Evolutionary conservation across 2,888 invertebrate genomes (phyloP), one percentile per base, ranked within the genome.

Genomic region (Biston stratarius): DNA sequence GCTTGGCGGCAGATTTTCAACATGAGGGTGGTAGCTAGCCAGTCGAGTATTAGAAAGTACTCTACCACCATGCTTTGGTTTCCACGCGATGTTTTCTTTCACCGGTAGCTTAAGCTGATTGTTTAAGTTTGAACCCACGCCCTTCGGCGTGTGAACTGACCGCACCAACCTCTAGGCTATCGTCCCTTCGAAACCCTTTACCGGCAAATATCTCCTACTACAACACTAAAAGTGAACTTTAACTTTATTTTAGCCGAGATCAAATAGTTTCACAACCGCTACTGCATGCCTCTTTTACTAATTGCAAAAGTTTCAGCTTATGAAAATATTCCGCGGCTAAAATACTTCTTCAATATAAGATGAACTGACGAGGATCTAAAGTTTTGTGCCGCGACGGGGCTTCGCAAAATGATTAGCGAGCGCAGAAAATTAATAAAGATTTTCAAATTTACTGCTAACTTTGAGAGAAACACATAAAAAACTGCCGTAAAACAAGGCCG

Each of bases 301-400:
- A 83, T 83, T 83, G 74, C 78, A 63, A 77, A 83, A 83, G 77
- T 83, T 83, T 69, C 52, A 55, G 38, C 64, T 69, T 69, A 68
- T 73, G 67, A 71, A 78, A 81, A 81, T 79, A 77, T 78, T 79
- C 77, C 74, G 71, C 67, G 69, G 74, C 69, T 77, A 62, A 77
- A 80, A 76, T 77, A 77, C 72, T 78, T 73, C 69, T 51, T 52
- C 47, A 58, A 52, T 49, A 56, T 56, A 77, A 70, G 52, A 67
- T 71, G 70, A 70, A 67, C 59, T 66, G 42, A 51, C 34, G 56
- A 36, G 8, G 42, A 24, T 12, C 15, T 24, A 12, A 67, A 67
- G 57, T 67, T 64, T 57, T 12, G 15, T 38, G 61, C 42, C 33
- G 53, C 36, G 45, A 49, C 24, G 63, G 53, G 64, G 48, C 52